phyloP scores from a whole-genome alignment of 2,797 vertebrate genomes.

The Carapus acus region DNA sequence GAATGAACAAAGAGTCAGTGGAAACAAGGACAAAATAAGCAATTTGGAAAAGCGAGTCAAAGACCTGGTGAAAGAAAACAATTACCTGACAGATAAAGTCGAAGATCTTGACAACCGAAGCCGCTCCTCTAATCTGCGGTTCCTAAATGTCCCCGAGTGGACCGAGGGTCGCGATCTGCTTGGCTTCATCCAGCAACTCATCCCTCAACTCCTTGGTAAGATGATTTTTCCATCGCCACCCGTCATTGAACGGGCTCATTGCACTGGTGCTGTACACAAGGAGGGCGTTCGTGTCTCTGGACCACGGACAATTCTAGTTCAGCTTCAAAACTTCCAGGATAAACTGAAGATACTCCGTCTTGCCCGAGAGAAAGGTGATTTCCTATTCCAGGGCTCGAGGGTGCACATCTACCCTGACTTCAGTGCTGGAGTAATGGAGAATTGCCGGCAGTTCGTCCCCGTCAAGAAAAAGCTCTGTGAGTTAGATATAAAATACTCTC shows the following conservation, averaged over 20 bases:
- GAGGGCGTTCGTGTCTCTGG: no score
- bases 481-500: no score
- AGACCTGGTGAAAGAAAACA: not conserved
- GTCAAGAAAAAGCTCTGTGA: no score
- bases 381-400: not conserved
- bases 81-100: slow-evolving; percentile 4
- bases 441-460: no score
- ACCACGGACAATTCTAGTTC: slow-evolving; percentile 10
- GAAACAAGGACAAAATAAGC: not conserved
- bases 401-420: slow-evolving; percentile 7
- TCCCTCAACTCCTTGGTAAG: slow-evolving; percentile 3
- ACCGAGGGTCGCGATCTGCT: not conserved
- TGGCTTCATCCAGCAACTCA: not conserved
- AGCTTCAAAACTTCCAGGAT: not conserved
- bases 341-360: slow-evolving; percentile 8
- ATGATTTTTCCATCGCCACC: slow-evolving; percentile 1
- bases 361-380: slow-evolving; percentile 4
- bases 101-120: slow-evolving; percentile 7
- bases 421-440: no score
- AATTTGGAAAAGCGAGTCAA: not conserved
- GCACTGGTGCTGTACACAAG: no score
- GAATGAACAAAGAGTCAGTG: slow-evolving; percentile 1
- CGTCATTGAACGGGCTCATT: not conserved
- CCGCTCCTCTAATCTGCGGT: slow-evolving; percentile 1
- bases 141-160: slow-evolving; percentile 1